phyloP scores from a whole-genome alignment of 30 jellyfish, hydroid and myxozoan species.

The Cassiopea xamachana region DNA sequence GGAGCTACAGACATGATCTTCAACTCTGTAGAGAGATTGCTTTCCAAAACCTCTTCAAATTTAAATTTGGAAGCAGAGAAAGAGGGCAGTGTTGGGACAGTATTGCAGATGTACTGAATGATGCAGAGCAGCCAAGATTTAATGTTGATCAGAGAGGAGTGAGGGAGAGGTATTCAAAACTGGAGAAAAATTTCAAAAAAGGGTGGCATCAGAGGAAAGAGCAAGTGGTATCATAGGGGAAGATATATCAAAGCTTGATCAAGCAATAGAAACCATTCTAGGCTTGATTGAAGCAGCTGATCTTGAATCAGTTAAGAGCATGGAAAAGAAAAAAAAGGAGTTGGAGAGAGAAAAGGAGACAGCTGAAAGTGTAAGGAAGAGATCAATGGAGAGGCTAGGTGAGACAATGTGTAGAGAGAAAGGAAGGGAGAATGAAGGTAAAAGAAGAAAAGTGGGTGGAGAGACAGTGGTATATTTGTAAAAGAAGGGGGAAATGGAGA shows the following conservation, averaged over 20 bases:
- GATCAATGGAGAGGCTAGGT: constrained; percentile 4
- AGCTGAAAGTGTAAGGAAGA: constrained; percentile 19
- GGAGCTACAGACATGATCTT: constrained; percentile 21
- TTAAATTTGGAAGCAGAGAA: constrained; percentile 17
- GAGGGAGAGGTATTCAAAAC: constrained; percentile 29
- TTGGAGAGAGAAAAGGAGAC: constrained; percentile 11
- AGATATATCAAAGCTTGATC: constrained; percentile 24
- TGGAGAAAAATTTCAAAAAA: constrained; percentile 21
- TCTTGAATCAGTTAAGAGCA: not conserved
- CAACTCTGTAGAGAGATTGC: constrained; percentile 17
- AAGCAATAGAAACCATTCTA: constrained; percentile 6
- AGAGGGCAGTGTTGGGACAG: constrained; percentile 31
- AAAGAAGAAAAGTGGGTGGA: not conserved
- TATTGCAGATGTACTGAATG: constrained; percentile 17
- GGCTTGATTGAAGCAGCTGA: constrained; percentile 1
- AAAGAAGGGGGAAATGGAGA: not conserved
- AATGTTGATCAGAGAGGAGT: constrained; percentile 25
- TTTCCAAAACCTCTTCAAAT: not conserved
- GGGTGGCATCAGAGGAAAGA: not conserved
- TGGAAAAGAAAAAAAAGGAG: not conserved
- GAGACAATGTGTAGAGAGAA: constrained; percentile 3
- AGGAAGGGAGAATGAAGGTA: constrained; percentile 7
- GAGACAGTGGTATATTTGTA: not conserved
- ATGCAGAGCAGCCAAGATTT: constrained; percentile 11
- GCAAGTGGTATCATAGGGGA: constrained; percentile 39